These are phyloP conservation scores for Caenorhabditis macrosperma DNA, from an alignment of 2,888 invertebrate species.

Conservation along the genomic window DNA sequence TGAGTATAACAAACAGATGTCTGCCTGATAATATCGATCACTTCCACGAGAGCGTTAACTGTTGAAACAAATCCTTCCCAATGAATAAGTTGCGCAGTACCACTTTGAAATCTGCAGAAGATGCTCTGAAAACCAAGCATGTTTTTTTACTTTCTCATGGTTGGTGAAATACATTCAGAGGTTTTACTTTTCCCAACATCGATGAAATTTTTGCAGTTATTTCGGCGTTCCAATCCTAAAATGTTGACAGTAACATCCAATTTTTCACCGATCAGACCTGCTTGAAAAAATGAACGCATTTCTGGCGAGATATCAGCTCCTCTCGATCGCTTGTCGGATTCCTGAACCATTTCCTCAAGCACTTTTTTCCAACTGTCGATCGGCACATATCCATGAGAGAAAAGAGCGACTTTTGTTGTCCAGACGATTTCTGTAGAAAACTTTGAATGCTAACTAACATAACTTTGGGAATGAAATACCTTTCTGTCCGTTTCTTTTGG, in stretches of 20 bases:
- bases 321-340: slow-evolving; percentile 86
- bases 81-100: slow-evolving; percentile 43
- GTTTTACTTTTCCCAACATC: slow-evolving; percentile 81
- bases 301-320: slow-evolving; percentile 85
- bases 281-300: slow-evolving; percentile 86
- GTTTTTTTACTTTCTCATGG: neutral
- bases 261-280: slow-evolving; percentile 71
- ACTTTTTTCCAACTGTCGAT: slow-evolving; percentile 84
- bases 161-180: slow-evolving; percentile 22
- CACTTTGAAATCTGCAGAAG: slow-evolving; percentile 47
- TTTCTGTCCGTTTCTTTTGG: slow-evolving; percentile 49
- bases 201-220: slow-evolving; percentile 84
- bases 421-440: slow-evolving; percentile 11
- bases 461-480: no score
- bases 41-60: slow-evolving; percentile 32
- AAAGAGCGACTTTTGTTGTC: slow-evolving; percentile 56
- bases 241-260: neutral
- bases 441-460: no score
- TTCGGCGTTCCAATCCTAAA: slow-evolving; percentile 45
- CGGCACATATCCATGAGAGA: slow-evolving; percentile 85
- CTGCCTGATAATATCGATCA: slow-evolving; percentile 21
- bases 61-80: slow-evolving; percentile 57
- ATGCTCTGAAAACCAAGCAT: slow-evolving; percentile 28
- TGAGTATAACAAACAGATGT: slow-evolving; percentile 22
- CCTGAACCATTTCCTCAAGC: slow-evolving; percentile 84